phyloP scores from a whole-genome alignment of 2,888 invertebrate species.

The Agonopterix heracliana region DNA sequence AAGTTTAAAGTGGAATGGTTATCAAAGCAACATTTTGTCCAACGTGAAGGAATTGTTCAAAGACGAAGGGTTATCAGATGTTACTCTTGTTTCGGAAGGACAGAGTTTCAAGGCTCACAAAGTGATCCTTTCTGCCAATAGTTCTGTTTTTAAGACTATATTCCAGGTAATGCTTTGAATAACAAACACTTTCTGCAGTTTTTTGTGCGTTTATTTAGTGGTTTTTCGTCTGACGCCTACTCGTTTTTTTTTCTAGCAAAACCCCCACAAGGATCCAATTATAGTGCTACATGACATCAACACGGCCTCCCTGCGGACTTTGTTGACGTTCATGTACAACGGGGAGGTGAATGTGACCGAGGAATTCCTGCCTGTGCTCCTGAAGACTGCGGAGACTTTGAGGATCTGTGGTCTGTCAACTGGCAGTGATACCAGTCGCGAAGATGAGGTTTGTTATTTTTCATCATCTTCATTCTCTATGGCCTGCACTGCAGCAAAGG shows the following conservation, averaged over 20 bases:
- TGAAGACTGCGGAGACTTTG: conserved; percentile 81
- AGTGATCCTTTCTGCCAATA: conserved; percentile 81
- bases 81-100: conserved; percentile 80
- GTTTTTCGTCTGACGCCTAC: conserved; percentile 51
- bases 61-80: conserved; percentile 80
- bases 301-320: conserved; percentile 78
- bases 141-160: conserved; percentile 79
- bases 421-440: conserved; percentile 64
- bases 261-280: conserved; percentile 84
- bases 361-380: conserved; percentile 79
- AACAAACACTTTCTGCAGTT: conserved; percentile 6
- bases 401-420: conserved; percentile 83
- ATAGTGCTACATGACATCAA: conserved; percentile 84
- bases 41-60: conserved; percentile 80
- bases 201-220: conserved; percentile 8
- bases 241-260: conserved; percentile 75
- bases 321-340: conserved; percentile 83
- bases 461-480: background rate
- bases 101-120: conserved; percentile 81
- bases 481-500: background rate
- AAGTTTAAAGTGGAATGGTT: conserved; percentile 83
- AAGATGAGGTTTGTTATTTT: conserved; percentile 18
- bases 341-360: conserved; percentile 85
- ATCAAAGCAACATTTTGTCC: conserved; percentile 78
- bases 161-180: conserved; percentile 67